Evolutionary conservation across 2,113 vertebrate species (phyloP).

Genomic region (Pongo abelii): DNA sequence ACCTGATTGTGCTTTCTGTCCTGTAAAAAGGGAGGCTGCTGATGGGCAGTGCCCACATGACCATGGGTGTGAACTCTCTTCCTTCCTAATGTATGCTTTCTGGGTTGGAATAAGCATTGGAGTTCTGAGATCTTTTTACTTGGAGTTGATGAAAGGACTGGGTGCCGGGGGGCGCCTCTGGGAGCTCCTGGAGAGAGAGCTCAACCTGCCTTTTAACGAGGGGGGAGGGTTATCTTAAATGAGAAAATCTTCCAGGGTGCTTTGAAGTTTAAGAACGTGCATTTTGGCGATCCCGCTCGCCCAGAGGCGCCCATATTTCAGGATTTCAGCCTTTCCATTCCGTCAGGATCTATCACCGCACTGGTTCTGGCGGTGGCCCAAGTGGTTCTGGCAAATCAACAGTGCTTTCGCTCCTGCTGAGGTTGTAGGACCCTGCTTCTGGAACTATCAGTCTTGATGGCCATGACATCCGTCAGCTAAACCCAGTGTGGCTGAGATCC

Average conservation of each 20-base stretch:
- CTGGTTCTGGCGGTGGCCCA: slow-evolving; percentile 88
- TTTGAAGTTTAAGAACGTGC: slow-evolving; percentile 77
- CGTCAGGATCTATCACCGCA: slow-evolving; percentile 93
- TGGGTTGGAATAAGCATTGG: slow-evolving; percentile 97
- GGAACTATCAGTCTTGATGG: slow-evolving; percentile 74
- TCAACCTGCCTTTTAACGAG: slow-evolving; percentile 90
- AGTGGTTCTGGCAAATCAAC: slow-evolving; percentile 97
- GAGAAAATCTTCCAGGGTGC: slow-evolving; percentile 85
- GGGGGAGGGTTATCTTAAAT: slow-evolving; percentile 87
- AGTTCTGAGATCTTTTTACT: slow-evolving; percentile 98
- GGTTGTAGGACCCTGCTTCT: slow-evolving; percentile 90
- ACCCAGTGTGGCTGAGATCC: no score
- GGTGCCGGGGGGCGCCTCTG: slow-evolving; percentile 95
- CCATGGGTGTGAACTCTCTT: slow-evolving; percentile 27
- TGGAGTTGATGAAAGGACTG: slow-evolving; percentile 97
- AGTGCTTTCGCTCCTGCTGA: slow-evolving; percentile 92
- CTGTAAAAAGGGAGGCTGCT: no score
- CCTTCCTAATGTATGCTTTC: slow-evolving; percentile 98
- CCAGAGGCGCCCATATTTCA: slow-evolving; percentile 90
- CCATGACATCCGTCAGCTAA: no score
- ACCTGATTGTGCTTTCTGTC: no score
- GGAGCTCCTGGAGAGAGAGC: slow-evolving; percentile 94
- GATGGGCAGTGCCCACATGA: no score
- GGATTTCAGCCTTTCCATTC: slow-evolving; percentile 91
- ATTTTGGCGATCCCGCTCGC: slow-evolving; percentile 94